Evolutionary conservation across 1,140 invertebrate genomes (phyloP).

Genomic region (Zaprionus lachaisei): DNA sequence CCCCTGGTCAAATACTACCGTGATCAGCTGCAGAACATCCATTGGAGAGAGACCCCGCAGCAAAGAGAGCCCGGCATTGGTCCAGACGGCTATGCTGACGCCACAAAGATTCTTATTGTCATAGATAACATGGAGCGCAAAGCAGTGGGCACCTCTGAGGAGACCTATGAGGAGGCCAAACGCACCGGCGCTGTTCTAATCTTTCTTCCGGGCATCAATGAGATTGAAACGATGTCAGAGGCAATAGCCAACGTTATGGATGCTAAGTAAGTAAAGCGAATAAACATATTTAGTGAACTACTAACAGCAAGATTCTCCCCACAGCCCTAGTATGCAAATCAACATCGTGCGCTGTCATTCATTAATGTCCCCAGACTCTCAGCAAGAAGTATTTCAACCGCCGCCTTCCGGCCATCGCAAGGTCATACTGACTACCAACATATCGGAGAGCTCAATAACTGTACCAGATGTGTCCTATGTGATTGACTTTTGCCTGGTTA

Average conservation of each 20-base stretch:
- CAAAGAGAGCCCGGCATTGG: slow-evolving; percentile 85
- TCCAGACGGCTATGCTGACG: slow-evolving; percentile 86
- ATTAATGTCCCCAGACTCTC: slow-evolving; percentile 66
- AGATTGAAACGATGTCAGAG: slow-evolving; percentile 88
- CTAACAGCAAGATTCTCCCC: not conserved
- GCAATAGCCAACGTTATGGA: slow-evolving; percentile 58
- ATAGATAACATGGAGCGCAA: slow-evolving; percentile 89
- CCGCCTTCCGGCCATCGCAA: slow-evolving; percentile 88
- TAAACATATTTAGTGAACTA: not conserved
- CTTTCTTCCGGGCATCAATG: slow-evolving; percentile 94
- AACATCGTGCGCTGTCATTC: slow-evolving; percentile 77
- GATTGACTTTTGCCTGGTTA: slow-evolving; percentile 98
- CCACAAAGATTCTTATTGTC: slow-evolving; percentile 87
- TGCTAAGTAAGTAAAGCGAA: slow-evolving; percentile 51
- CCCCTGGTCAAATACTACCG: slow-evolving; percentile 89
- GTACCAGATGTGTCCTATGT: slow-evolving; percentile 97
- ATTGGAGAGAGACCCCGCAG: slow-evolving; percentile 66
- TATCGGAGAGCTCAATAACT: slow-evolving; percentile 98
- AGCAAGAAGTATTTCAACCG: slow-evolving; percentile 74
- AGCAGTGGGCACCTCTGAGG: slow-evolving; percentile 7
- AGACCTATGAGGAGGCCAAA: slow-evolving; percentile 44
- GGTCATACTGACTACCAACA: slow-evolving; percentile 97
- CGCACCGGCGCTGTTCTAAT: slow-evolving; percentile 90
- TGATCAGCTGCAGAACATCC: slow-evolving; percentile 86
- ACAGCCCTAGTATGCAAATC: slow-evolving; percentile 48